phyloP scores from a whole-genome alignment of 1,140 invertebrate genomes.

The Neodiprion virginianus region DNA sequence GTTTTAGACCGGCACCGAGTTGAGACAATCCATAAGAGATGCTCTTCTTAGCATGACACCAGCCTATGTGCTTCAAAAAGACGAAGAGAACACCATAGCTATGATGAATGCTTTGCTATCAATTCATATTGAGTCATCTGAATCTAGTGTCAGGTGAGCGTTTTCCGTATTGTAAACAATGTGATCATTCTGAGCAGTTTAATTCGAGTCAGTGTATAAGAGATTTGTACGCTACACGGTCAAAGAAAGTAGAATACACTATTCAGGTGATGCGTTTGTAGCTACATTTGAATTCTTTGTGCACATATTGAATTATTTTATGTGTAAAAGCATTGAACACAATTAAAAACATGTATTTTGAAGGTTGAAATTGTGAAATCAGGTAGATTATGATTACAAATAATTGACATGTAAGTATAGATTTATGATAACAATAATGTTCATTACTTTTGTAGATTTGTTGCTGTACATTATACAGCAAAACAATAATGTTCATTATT shows the following conservation, averaged over 20 bases:
- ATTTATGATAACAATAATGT: neutral
- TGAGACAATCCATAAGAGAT: constrained; percentile 65
- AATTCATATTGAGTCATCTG: constrained; percentile 50
- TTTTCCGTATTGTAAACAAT: constrained; percentile 13
- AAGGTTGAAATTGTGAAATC: no score
- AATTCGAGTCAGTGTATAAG: constrained; percentile 42
- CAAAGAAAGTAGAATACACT: neutral
- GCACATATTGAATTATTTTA: no score
- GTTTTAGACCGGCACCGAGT: constrained; percentile 62
- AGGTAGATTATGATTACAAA: neutral
- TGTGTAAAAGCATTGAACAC: no score
- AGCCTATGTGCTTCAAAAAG: constrained; percentile 58
- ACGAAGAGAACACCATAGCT: constrained; percentile 50
- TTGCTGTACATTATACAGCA: constrained; percentile 82
- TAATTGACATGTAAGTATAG: neutral
- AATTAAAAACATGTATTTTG: no score
- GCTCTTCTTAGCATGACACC: constrained; percentile 65
- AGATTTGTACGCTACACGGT: constrained; percentile 23
- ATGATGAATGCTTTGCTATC: constrained; percentile 65
- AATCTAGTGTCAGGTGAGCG: constrained; percentile 48
- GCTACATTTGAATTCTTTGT: no score
- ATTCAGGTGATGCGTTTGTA: neutral
- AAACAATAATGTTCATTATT: constrained; percentile 32
- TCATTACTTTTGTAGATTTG: constrained; percentile 63
- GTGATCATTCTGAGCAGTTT: neutral